These are phyloP conservation scores for Myotis lucifugus DNA, from an alignment of 2,113 vertebrate species.

Conservation along the genomic window DNA sequence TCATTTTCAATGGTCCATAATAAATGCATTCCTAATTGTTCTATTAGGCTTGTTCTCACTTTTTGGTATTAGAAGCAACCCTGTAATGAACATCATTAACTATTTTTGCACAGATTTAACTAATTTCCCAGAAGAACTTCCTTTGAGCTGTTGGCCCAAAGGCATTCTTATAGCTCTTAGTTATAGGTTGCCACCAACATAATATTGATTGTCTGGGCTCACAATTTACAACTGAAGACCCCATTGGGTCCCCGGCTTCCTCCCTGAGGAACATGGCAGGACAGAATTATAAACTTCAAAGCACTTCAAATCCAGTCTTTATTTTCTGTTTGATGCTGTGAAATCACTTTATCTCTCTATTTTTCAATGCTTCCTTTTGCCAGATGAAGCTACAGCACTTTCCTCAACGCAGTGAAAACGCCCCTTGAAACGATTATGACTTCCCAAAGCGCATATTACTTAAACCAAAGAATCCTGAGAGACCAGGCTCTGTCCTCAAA, in stretches of 20 bases:
- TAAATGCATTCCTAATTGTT: not conserved
- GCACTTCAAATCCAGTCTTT: not conserved
- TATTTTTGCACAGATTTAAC: not conserved
- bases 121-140: not conserved
- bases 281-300: not conserved
- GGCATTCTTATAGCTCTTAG: not conserved
- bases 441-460: not conserved
- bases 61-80: not conserved
- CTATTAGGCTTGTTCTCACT: not conserved
- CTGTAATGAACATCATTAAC: not conserved
- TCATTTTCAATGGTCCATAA: not conserved
- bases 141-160: not conserved
- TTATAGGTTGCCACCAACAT: not conserved
- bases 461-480: conserved; percentile 12
- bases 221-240: not conserved
- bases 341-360: not conserved
- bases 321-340: not conserved
- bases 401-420: not conserved
- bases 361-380: not conserved
- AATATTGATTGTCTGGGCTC: not conserved
- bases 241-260: not conserved
- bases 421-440: not conserved
- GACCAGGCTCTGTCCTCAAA: not conserved
- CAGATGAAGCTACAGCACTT: not conserved
- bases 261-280: not conserved